Conservation (phyloP, 2,888 invertebrate species). For the Ormyrus pomaceus region DNA sequence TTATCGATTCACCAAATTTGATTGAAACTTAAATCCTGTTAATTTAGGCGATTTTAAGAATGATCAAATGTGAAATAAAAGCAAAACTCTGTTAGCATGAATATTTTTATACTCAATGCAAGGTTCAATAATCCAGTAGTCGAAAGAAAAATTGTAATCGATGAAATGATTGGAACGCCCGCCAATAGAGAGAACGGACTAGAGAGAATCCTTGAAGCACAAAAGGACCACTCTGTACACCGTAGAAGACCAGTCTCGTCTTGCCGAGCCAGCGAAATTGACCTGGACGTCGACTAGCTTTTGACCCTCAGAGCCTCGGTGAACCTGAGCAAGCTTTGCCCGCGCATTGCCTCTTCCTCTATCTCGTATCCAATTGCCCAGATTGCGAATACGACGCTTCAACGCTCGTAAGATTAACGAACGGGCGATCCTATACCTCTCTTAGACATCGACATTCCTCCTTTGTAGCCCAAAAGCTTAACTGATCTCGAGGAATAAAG, state of each 20-base stretch:
- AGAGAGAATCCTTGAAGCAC: not conserved
- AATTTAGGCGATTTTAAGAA: no score
- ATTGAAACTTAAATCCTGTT: no score
- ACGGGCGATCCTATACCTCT: constrained; percentile 29
- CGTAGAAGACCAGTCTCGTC: constrained; percentile 45
- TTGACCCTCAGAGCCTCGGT: constrained; percentile 63
- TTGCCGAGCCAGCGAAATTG: constrained; percentile 61
- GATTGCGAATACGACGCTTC: constrained; percentile 67
- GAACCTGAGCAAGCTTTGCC: constrained; percentile 54
- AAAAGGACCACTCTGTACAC: constrained; percentile 12
- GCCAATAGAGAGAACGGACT: not conserved
- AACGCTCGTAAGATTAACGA: constrained; percentile 68
- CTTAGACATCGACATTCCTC: constrained; percentile 50
- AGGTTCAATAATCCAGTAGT: no score
- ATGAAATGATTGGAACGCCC: constrained; percentile 41
- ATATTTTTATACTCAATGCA: no score
- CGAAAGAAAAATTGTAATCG: not conserved
- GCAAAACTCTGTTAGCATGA: no score
- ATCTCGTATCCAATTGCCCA: constrained; percentile 64
- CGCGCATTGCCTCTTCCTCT: constrained; percentile 36
- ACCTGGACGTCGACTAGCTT: constrained; percentile 62
- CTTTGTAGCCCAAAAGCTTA: constrained; percentile 43
- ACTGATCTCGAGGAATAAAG: constrained; percentile 49
- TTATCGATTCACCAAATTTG: not conserved
- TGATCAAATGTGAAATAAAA: no score